Evolutionary conservation across 37 sponge, comb jelly and placozoan species (phyloP).

Genomic region (Tethya wilhelma): DNA sequence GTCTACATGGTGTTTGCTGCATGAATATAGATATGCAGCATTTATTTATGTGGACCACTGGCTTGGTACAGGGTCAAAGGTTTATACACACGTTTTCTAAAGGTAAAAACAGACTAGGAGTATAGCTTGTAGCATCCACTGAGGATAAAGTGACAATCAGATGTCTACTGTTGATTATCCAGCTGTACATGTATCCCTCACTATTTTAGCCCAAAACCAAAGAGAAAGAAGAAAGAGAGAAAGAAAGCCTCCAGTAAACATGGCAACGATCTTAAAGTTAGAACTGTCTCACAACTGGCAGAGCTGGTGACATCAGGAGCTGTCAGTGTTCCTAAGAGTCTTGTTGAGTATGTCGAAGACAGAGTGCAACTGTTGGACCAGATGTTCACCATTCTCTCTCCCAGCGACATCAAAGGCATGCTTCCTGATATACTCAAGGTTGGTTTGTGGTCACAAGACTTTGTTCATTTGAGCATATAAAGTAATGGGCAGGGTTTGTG

Average conservation of each 20-base stretch:
- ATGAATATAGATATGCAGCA: too few species aligned
- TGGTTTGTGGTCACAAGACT: not conserved
- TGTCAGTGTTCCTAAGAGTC: conserved; percentile 42
- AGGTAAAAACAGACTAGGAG: too few species aligned
- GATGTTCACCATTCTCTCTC: conserved; percentile 67
- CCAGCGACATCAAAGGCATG: conserved; percentile 61
- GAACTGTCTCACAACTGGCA: conserved; percentile 45
- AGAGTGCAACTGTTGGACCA: conserved; percentile 55
- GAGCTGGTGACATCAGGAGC: conserved; percentile 52
- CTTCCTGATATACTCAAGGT: conserved; percentile 81
- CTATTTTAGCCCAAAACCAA: too few species aligned
- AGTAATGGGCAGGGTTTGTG: not conserved
- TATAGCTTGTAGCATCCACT: too few species aligned
- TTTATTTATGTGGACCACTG: too few species aligned
- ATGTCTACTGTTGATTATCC: too few species aligned
- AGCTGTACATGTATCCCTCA: too few species aligned
- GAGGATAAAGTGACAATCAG: too few species aligned
- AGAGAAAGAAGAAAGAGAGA: conserved; percentile 15
- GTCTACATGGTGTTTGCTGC: too few species aligned
- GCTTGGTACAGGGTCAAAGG: too few species aligned
- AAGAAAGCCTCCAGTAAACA: not conserved
- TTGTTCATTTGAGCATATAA: not conserved
- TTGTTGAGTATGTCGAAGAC: conserved; percentile 48
- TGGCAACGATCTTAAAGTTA: not conserved
- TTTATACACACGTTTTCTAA: too few species aligned